Evolutionary conservation across 1,140 invertebrate genomes (phyloP), one percentile per base, ranked within the genome.

Genomic region (Coptotermes formosanus): DNA sequence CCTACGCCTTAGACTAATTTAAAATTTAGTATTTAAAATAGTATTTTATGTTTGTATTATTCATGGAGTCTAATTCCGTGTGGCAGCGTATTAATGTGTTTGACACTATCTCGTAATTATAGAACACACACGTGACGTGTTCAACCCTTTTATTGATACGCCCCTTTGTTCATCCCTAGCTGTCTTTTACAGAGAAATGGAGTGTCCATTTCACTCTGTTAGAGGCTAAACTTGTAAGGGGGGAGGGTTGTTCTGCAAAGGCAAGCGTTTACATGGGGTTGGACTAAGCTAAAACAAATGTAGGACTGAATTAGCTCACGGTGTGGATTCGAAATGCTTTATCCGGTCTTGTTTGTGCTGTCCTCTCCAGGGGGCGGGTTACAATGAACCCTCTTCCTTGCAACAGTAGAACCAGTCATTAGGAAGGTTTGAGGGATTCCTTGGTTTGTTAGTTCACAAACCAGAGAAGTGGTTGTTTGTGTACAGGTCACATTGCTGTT

Each of bases 281-380:
- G 64, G 16, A 75, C 64, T 75, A 75, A 75, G 30, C 64, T 75
- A 75, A 75, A 75, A 75, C 64, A 75, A 75, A 30, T 75, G 64
- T 30, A 14, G 25, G 25, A 25, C 25, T 25, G 64, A 75, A 75
- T 75, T 75, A 75, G n/a, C n/a, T n/a, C 25, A 75, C 64, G 25
- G n/a, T n/a, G 25, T 75, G 64, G 64, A 30, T 75, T 75, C 64
- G n/a, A 25, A n/a, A 30, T n/a, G 64, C 64, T 21, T 55, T 55
- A 21, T 55, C 19, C 52, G 19, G 52, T 55, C 64, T 25, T 75
- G 64, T 75, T 75, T n/a, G 64, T 75, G 25, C n/a, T 75, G 25
- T 25, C 64, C 64, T 75, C 64, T 55, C 64, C 25, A 75, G 64
- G 14, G n/a, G 25, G 64, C 64, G 64, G 64, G 16, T 25, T 25